Evolutionary conservation across 2,888 invertebrate species (phyloP).

Genomic region (Coremacera marginata): DNA sequence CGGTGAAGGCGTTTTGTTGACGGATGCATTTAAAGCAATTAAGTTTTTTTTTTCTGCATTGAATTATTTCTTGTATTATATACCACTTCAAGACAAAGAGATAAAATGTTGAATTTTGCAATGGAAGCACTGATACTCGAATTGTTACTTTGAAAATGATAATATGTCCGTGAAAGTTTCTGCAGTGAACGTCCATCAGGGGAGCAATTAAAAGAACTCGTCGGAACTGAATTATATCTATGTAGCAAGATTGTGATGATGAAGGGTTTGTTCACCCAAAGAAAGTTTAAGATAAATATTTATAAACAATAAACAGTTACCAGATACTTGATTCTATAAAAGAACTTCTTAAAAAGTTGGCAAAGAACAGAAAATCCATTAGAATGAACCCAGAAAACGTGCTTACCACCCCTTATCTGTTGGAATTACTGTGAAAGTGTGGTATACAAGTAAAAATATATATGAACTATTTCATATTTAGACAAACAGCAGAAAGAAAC

Average conservation of each 20-base stretch:
- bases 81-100: neutral
- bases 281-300: neutral
- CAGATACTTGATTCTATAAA: constrained; percentile 3
- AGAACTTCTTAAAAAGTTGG: constrained; percentile 23
- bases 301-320: neutral
- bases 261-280: constrained; percentile 1
- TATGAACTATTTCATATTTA: neutral
- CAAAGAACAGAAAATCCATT: constrained; percentile 27
- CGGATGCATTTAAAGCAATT: constrained; percentile 23
- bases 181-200: constrained; percentile 59
- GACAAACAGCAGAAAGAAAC: too few species aligned
- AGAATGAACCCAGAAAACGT: neutral
- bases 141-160: neutral
- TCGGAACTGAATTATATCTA: neutral
- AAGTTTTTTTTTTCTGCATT: constrained; percentile 14
- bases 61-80: constrained; percentile 6
- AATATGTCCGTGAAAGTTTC: constrained; percentile 10
- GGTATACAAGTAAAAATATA: neutral
- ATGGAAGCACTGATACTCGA: neutral
- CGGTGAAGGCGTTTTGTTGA: neutral
- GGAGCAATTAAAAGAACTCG: constrained; percentile 63
- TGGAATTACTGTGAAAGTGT: neutral
- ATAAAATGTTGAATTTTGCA: neutral
- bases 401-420: neutral
- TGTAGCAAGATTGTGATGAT: neutral